These are phyloP conservation scores for Enteromius anoplus DNA, from an alignment of 2,797 vertebrate genomes.

Conservation along the genomic window DNA sequence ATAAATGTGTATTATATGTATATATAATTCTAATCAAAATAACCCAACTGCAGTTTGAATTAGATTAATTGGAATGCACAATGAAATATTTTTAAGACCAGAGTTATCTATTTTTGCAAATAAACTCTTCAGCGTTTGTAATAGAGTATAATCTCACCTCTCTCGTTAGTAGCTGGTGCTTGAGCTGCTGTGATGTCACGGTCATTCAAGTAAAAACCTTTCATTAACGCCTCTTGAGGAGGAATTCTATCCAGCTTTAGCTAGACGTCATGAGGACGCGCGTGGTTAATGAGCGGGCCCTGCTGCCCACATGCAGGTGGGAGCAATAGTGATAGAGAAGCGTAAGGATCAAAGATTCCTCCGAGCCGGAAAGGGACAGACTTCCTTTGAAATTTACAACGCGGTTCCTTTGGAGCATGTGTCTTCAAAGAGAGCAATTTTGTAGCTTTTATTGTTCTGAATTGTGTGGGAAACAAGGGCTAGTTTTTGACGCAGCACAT, in stretches of 20 bases:
- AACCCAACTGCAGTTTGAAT: too few species aligned
- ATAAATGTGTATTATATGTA: too few species aligned
- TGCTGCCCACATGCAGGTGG: slow-evolving; percentile 56
- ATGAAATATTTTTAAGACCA: too few species aligned
- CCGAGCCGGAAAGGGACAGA: slow-evolving; percentile 7
- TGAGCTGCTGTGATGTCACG: slow-evolving; percentile 43
- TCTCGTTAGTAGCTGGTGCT: slow-evolving; percentile 24
- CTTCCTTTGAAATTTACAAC: slow-evolving; percentile 57
- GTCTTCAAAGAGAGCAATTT: background rate
- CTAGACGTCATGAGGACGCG: slow-evolving; percentile 50
- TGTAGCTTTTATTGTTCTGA: background rate
- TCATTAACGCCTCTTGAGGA: slow-evolving; percentile 42
- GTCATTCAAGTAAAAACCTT: slow-evolving; percentile 35
- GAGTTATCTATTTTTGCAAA: too few species aligned
- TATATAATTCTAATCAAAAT: too few species aligned
- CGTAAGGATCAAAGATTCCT: slow-evolving; percentile 13
- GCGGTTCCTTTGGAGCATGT: background rate
- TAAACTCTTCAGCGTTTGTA: background rate
- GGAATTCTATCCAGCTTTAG: slow-evolving; percentile 50
- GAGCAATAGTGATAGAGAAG: background rate
- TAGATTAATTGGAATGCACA: too few species aligned
- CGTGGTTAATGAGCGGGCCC: slow-evolving; percentile 55
- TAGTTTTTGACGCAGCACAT: background rate
- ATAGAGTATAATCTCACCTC: background rate
- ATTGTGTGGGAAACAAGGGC: background rate